A percentile compares a stretch with the other conserved stretches of the same genome.
phyloP scores from a whole-genome alignment of 2,888 invertebrate species.

The Ormyrus nitidulus region DNA sequence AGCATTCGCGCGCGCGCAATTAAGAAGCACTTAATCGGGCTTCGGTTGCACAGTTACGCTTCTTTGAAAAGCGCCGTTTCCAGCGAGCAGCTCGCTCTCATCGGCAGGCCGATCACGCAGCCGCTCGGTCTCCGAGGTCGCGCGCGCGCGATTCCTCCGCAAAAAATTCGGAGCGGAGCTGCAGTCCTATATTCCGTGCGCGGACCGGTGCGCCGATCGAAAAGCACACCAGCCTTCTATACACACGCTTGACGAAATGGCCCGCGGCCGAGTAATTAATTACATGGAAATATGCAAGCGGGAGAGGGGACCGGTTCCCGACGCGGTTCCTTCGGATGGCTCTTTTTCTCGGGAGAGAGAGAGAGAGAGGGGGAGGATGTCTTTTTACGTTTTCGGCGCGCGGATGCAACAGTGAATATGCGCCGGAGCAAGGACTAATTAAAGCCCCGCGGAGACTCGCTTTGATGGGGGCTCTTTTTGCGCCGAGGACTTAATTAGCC shows the following conservation, averaged over 20 bases:
- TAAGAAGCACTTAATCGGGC: constrained; percentile 36
- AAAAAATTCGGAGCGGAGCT: background rate
- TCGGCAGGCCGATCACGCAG: constrained; percentile 32
- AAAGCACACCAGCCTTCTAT: no score
- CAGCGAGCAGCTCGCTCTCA: constrained; percentile 7
- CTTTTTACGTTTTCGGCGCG: constrained; percentile 43
- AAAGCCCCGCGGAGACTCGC: constrained; percentile 9
- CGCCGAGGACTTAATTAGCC: constrained; percentile 27
- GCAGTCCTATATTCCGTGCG: no score
- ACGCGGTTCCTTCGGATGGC: constrained; percentile 4
- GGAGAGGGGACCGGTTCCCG: constrained; percentile 10
- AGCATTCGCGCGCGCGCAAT: constrained; percentile 16
- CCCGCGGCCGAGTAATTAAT: constrained; percentile 32
- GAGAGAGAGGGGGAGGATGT: background rate
- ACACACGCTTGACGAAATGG: no score
- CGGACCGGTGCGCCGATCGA: no score
- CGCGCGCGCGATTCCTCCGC: background rate
- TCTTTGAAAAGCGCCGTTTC: constrained; percentile 13
- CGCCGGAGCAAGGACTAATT: constrained; percentile 26
- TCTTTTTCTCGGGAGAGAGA: background rate
- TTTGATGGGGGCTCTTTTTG: constrained; percentile 16
- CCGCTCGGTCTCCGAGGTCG: no score
- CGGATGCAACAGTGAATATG: background rate
- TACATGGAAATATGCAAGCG: constrained; percentile 47
- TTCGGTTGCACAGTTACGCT: background rate